These are phyloP conservation scores for Zingel zingel DNA, from an alignment of 2,113 vertebrate genomes.

Conservation along the genomic window DNA sequence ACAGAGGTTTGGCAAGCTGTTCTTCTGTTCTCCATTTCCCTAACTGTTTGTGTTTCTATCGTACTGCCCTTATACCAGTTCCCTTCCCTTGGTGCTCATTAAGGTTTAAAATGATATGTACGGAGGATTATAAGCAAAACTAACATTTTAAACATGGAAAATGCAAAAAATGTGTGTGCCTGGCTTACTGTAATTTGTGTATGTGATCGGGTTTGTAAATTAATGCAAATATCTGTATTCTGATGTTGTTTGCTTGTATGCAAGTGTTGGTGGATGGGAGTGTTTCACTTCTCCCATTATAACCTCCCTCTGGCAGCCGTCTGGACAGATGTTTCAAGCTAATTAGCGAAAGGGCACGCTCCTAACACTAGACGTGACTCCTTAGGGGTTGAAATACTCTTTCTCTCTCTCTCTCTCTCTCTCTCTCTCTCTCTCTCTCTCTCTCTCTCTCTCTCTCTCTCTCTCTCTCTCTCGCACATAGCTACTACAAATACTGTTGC, in stretches of 20 bases:
- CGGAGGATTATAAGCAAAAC: conserved; percentile 2
- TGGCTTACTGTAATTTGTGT: neutral
- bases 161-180: neutral
- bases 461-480: neutral
- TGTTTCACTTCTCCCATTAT: conserved; percentile 51
- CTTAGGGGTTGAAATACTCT: conserved; percentile 51
- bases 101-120: conserved; percentile 23
- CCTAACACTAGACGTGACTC: conserved; percentile 66
- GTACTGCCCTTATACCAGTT: neutral
- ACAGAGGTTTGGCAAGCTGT: conserved; percentile 1
- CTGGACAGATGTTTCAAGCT: conserved; percentile 75
- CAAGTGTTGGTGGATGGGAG: neutral
- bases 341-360: conserved; percentile 78
- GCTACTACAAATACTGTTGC: conserved; percentile 9
- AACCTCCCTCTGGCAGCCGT: conserved; percentile 54
- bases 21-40: conserved; percentile 1
- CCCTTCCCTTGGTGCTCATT: conserved; percentile 35
- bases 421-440: neutral
- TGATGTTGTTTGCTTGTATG: conserved; percentile 25
- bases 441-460: neutral
- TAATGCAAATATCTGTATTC: conserved; percentile 25
- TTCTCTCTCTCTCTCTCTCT: neutral
- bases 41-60: neutral
- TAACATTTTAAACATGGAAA: neutral
- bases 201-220: neutral